These are phyloP conservation scores for Strix aluco DNA, from an alignment of 2,113 vertebrate species.

Conservation along the genomic window DNA sequence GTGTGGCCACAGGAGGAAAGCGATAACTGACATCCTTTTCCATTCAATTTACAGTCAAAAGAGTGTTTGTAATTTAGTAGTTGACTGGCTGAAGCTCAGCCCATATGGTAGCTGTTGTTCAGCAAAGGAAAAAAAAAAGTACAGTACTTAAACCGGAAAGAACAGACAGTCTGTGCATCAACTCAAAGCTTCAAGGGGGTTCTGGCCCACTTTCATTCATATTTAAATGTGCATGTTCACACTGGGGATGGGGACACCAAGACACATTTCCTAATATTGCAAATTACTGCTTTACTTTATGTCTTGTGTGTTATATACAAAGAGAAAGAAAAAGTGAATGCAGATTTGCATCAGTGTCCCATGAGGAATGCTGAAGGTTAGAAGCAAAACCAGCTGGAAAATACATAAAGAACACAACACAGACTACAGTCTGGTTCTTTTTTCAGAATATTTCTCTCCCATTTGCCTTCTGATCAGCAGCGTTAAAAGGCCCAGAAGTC, in stretches of 20 bases:
- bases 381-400: slow-evolving; percentile 58
- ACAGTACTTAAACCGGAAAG: slow-evolving; percentile 49
- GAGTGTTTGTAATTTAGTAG: slow-evolving; percentile 69
- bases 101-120: slow-evolving; percentile 72
- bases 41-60: slow-evolving; percentile 70
- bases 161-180: slow-evolving; percentile 45
- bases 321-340: background rate
- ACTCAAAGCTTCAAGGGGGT: slow-evolving; percentile 9
- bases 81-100: slow-evolving; percentile 68
- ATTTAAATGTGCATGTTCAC: slow-evolving; percentile 40
- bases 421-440: background rate
- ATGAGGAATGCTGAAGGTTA: slow-evolving; percentile 22
- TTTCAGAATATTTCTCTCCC: background rate
- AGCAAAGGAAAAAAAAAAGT: background rate
- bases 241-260: background rate
- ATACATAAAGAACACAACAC: background rate
- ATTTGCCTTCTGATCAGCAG: background rate
- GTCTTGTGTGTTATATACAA: background rate
- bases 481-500: background rate
- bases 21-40: slow-evolving; percentile 69
- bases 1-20: slow-evolving; percentile 69
- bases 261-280: slow-evolving; percentile 8
- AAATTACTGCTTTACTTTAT: slow-evolving; percentile 2
- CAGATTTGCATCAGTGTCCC: slow-evolving; percentile 33
- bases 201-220: slow-evolving; percentile 47